Evolutionary conservation across 2,888 invertebrate species (phyloP).

Genomic region (Nineta flava): DNA sequence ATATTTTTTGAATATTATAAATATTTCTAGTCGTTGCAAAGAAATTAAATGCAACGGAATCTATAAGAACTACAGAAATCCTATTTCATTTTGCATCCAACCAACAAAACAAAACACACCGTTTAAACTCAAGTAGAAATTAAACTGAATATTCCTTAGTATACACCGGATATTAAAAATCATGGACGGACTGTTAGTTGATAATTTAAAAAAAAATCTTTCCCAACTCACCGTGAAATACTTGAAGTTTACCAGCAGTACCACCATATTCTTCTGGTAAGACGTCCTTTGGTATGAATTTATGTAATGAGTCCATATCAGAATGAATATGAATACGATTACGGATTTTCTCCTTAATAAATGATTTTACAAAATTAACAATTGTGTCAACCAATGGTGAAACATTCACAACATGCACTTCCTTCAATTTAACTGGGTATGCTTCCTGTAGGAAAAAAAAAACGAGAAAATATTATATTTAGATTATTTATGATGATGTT

Average conservation of each 20-base stretch:
- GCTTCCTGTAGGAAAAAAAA: slow-evolving; percentile 53
- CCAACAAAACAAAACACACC: too few relatives aligned
- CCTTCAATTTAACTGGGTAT: slow-evolving; percentile 75
- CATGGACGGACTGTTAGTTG: too few relatives aligned
- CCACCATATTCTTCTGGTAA: slow-evolving; percentile 74
- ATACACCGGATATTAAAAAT: too few relatives aligned
- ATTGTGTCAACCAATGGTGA: slow-evolving; percentile 72
- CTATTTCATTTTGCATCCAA: too few relatives aligned
- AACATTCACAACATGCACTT: slow-evolving; percentile 72
- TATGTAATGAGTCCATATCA: slow-evolving; percentile 56
- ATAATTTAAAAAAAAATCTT: too few relatives aligned
- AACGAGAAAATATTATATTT: not conserved
- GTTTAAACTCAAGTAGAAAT: too few relatives aligned
- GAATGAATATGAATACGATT: slow-evolving; percentile 68
- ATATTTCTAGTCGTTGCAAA: too few relatives aligned
- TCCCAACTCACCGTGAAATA: slow-evolving; percentile 56
- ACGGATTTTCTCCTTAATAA: slow-evolving; percentile 74
- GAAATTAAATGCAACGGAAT: too few relatives aligned
- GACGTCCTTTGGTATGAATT: slow-evolving; percentile 63
- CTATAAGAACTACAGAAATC: too few relatives aligned
- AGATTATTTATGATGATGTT: too few relatives aligned
- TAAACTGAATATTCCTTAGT: too few relatives aligned
- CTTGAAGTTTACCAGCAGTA: slow-evolving; percentile 51
- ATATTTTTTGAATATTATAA: too few relatives aligned
- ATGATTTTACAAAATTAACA: slow-evolving; percentile 77